Evolutionary conservation across 2,797 vertebrate genomes (phyloP).

Genomic region (Epinephelus coioides): DNA sequence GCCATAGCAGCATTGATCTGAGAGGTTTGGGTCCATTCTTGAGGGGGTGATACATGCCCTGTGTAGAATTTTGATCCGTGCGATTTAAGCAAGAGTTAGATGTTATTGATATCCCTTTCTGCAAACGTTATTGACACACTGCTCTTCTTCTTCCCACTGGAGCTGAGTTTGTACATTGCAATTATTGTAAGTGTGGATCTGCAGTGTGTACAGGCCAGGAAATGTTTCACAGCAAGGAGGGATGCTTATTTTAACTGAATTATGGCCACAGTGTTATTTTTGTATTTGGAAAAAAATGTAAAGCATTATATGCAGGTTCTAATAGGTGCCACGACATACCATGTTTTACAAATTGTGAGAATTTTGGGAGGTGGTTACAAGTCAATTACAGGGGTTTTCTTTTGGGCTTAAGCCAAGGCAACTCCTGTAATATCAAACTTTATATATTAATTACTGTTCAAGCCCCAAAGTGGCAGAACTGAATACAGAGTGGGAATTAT

Average conservation of each 20-base stretch:
- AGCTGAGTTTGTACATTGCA: slow-evolving; percentile 7
- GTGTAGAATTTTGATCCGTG: slow-evolving; percentile 19
- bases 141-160: background rate
- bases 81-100: background rate
- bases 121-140: slow-evolving; percentile 16
- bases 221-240: background rate
- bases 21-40: slow-evolving; percentile 7
- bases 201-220: background rate
- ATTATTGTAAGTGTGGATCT: slow-evolving; percentile 9
- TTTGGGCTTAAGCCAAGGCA: background rate
- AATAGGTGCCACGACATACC: background rate
- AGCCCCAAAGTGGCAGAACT: too few species aligned
- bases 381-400: background rate
- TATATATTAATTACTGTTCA: too few species aligned
- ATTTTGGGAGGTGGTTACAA: slow-evolving; percentile 2
- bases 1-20: slow-evolving; percentile 27
- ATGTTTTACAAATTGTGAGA: background rate
- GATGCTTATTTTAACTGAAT: slow-evolving; percentile 3
- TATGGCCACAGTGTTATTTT: background rate
- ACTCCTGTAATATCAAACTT: background rate
- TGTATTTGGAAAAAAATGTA: background rate
- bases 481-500: too few species aligned
- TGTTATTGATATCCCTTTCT: slow-evolving; percentile 6
- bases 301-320: background rate
- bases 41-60: background rate